A percentile compares a stretch with the other conserved stretches of the same genome.
These are phyloP conservation scores for Zosterops pallidus DNA, from an alignment of 2,113 vertebrate genomes.

Conservation along the genomic window DNA sequence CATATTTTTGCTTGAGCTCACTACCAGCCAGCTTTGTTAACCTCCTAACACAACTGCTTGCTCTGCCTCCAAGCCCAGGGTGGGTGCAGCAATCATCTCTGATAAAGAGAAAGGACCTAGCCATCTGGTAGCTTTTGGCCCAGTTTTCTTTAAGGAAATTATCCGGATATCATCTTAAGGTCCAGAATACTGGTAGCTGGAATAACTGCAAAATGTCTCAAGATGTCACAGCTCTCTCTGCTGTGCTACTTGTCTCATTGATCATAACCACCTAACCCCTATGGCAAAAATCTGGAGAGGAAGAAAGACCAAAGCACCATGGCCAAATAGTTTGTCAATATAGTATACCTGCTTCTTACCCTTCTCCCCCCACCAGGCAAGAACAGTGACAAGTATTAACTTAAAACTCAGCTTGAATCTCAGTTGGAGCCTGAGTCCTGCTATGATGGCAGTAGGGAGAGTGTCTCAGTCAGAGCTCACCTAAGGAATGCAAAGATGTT, in stretches of 20 bases:
- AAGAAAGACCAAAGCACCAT: neutral
- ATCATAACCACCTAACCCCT: neutral
- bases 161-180: neutral
- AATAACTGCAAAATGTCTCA: neutral
- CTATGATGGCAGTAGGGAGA: neutral
- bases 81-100: neutral
- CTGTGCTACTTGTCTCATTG: neutral
- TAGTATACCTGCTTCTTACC: rapidly evolving
- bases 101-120: neutral
- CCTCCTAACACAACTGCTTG: neutral
- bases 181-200: neutral
- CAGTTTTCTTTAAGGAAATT: neutral
- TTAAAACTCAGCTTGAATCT: neutral
- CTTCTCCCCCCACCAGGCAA: neutral
- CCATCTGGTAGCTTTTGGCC: neutral
- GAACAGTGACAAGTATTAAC: neutral
- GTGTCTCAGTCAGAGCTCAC: neutral
- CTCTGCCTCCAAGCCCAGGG: neutral
- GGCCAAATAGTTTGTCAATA: neutral
- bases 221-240: neutral
- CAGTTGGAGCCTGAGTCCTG: neutral
- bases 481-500: neutral
- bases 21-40: neutral
- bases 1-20: rapidly evolving
- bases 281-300: neutral